phyloP scores from a whole-genome alignment of 2,113 vertebrate genomes.

The Heloderma charlesbogerti region DNA sequence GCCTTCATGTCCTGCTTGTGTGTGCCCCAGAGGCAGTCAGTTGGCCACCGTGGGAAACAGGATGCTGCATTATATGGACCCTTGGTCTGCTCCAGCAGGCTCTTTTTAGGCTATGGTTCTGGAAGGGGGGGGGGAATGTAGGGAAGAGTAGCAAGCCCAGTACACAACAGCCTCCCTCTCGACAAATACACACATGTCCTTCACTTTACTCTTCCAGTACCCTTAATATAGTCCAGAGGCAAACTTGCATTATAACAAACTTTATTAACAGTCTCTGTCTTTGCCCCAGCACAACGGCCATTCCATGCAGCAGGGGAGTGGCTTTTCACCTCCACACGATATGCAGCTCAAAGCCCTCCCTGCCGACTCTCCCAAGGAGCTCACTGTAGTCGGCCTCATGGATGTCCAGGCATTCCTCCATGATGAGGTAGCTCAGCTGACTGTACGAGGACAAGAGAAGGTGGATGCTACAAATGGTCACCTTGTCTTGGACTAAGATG shows the following conservation, averaged over 20 bases:
- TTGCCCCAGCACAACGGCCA: neutral
- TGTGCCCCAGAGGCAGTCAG: no score
- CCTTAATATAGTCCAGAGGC: neutral
- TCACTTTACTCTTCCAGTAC: neutral
- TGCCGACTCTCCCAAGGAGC: constrained; percentile 14
- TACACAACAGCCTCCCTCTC: neutral
- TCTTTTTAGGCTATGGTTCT: no score
- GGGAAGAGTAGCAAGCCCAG: no score
- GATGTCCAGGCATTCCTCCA: constrained; percentile 61
- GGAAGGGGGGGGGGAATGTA: no score
- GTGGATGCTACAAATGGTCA: neutral
- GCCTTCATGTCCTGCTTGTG: no score
- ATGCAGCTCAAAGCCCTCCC: constrained; percentile 45
- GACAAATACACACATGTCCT: neutral
- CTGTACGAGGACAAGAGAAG: constrained; percentile 51
- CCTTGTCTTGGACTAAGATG: constrained; percentile 42
- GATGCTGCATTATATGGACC: no score
- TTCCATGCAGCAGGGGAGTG: accelerated
- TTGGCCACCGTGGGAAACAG: no score
- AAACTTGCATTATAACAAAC: neutral
- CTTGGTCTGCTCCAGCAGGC: no score
- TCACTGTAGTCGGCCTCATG: constrained; percentile 53
- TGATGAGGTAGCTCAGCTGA: constrained; percentile 51
- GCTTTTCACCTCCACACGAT: constrained; percentile 51
- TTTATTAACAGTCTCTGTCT: neutral